Percentiles rank a stretch among this genome's conserved stretches.
Conservation (phyloP, 1,140 invertebrate genomes). For the Drosophila ananassae region DNA sequence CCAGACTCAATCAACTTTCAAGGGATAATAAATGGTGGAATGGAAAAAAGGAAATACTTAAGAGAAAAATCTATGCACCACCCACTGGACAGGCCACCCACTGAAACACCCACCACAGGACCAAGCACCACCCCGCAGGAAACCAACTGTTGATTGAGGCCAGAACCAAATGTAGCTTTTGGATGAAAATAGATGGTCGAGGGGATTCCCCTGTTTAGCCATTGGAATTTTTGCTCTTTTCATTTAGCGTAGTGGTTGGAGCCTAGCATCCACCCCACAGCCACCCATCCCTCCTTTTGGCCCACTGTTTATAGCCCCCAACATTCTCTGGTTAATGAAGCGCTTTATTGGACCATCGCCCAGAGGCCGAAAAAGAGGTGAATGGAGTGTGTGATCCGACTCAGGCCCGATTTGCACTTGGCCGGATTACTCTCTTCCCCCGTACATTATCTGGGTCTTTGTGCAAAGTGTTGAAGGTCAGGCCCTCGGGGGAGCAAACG, state of each 20-base stretch:
- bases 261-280: background rate
- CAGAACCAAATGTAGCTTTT: slow-evolving; percentile 24
- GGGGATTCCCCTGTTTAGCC: slow-evolving; percentile 23
- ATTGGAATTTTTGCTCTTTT: slow-evolving; percentile 36
- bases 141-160: slow-evolving; percentile 69
- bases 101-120: background rate
- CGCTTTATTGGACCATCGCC: slow-evolving; percentile 63
- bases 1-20: slow-evolving; percentile 17
- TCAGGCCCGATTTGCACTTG: slow-evolving; percentile 29
- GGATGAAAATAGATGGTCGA: slow-evolving; percentile 16
- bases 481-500: slow-evolving; percentile 33
- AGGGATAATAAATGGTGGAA: background rate
- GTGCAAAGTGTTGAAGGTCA: slow-evolving; percentile 52
- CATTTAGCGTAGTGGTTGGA: background rate
- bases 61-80: slow-evolving; percentile 2
- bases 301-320: slow-evolving; percentile 9
- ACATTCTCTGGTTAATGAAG: slow-evolving; percentile 60
- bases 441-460: slow-evolving; percentile 26
- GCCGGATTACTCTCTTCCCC: slow-evolving; percentile 9
- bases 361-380: slow-evolving; percentile 49
- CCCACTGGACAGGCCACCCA: background rate
- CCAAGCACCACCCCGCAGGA: background rate
- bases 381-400: slow-evolving; percentile 16
- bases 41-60: slow-evolving; percentile 6
- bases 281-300: background rate